Percentiles rank a stretch among this genome's conserved stretches.
Conservation (phyloP, 2,113 vertebrate genomes). For the Microcebus ravelobensis region DNA sequence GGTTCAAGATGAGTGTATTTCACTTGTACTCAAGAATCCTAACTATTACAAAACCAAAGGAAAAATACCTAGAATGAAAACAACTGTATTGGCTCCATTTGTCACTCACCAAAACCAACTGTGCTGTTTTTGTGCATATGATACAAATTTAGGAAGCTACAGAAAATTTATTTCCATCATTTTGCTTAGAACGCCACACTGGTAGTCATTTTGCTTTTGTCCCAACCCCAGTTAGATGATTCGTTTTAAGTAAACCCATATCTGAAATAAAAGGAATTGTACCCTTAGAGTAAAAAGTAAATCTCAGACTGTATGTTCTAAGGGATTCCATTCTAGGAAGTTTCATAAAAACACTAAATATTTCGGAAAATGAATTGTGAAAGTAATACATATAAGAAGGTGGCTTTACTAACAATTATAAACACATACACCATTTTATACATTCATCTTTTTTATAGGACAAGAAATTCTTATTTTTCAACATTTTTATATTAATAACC, state of each 20-base stretch:
- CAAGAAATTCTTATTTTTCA: slow-evolving; percentile 11
- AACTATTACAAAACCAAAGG: not conserved
- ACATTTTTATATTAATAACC: not conserved
- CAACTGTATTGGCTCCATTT: not conserved
- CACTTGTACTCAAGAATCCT: not conserved
- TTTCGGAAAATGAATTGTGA: slow-evolving; percentile 35
- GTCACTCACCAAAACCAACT: not conserved
- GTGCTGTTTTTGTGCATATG: not conserved
- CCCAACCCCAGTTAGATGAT: not conserved
- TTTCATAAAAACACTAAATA: slow-evolving; percentile 12
- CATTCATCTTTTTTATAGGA: not conserved
- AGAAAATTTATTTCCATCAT: not conserved
- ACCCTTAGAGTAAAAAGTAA: slow-evolving; percentile 20
- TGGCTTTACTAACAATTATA: not conserved
- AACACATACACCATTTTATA: not conserved
- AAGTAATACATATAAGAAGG: slow-evolving; percentile 2
- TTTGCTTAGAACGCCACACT: not conserved
- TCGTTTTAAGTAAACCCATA: not conserved
- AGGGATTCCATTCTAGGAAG: not conserved
- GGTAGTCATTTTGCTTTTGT: not conserved
- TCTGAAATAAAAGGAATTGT: slow-evolving; percentile 9
- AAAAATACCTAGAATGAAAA: not conserved
- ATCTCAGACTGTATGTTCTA: not conserved
- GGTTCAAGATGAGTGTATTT: slow-evolving; percentile 13
- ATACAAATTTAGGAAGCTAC: not conserved